Conservation (phyloP, 2,888 invertebrate genomes). For the Myopa tessellatipennis region DNA sequence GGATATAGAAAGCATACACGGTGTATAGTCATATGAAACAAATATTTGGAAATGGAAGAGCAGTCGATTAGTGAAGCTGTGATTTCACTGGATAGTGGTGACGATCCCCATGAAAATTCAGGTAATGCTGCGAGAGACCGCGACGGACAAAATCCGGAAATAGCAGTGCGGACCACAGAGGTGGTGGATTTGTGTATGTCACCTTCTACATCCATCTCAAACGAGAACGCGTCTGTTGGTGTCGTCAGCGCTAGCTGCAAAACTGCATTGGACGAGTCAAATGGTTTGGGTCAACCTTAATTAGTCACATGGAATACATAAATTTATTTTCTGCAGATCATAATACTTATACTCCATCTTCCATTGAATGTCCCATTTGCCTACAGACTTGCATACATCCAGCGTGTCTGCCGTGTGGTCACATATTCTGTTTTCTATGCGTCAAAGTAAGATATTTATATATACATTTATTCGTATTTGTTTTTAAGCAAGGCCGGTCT, state of each 20-base stretch:
- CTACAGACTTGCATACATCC: slow-evolving; percentile 91
- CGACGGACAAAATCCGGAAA: background rate
- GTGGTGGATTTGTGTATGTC: slow-evolving; percentile 19
- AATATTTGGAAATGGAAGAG: slow-evolving; percentile 3
- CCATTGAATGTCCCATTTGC: slow-evolving; percentile 89
- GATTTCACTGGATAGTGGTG: background rate
- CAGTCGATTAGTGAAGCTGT: background rate
- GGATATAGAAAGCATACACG: too few species aligned
- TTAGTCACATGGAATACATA: background rate
- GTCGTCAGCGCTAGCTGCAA: slow-evolving; percentile 1
- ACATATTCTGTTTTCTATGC: slow-evolving; percentile 95
- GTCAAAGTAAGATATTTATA: slow-evolving; percentile 76
- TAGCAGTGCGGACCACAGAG: background rate
- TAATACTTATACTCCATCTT: slow-evolving; percentile 31
- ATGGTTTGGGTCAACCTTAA: slow-evolving; percentile 3
- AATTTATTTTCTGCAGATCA: slow-evolving; percentile 25
- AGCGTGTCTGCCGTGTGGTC: slow-evolving; percentile 92
- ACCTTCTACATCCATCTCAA: slow-evolving; percentile 20
- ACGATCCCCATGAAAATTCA: background rate
- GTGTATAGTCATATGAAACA: too few species aligned
- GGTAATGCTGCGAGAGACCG: background rate
- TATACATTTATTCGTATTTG: too few species aligned
- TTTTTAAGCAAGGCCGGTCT: too few species aligned
- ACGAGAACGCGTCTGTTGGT: background rate
- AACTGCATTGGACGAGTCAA: background rate